Conservation (phyloP, 2,888 invertebrate species). For the Dicranocentrus wangi region DNA sequence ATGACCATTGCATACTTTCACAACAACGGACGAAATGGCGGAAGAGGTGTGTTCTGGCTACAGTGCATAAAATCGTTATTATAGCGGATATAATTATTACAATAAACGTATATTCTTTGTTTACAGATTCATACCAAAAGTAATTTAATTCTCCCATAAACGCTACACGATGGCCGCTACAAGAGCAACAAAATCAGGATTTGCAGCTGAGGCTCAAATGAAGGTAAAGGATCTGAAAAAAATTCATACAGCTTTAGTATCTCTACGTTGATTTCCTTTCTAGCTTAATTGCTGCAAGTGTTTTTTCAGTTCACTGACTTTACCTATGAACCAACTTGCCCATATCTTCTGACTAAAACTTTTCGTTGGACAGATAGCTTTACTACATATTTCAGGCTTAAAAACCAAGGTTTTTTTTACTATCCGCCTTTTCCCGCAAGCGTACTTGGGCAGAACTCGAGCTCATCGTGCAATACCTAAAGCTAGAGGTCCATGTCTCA, state of each 20-base stretch:
- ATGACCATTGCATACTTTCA: too few species aligned
- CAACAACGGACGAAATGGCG: too few species aligned
- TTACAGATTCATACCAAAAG: too few species aligned
- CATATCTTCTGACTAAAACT: not conserved
- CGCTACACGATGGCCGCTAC: constrained; percentile 83
- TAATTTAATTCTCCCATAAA: too few species aligned
- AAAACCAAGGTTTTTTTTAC: not conserved
- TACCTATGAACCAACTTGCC: not conserved
- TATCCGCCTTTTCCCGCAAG: too few species aligned
- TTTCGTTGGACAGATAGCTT: not conserved
- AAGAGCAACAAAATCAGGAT: constrained; percentile 92
- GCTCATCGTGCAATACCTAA: constrained; percentile 12
- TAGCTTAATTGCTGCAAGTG: not conserved
- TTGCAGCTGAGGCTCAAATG: constrained; percentile 95
- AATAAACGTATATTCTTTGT: too few species aligned
- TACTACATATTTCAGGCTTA: not conserved
- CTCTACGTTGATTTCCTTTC: not conserved
- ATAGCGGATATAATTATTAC: too few species aligned
- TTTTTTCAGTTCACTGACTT: constrained; percentile 49
- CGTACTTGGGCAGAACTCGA: not conserved
- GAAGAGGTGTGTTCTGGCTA: too few species aligned
- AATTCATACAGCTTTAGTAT: not conserved
- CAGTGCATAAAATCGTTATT: too few species aligned
- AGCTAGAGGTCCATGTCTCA: not conserved
- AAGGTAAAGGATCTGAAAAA: constrained; percentile 92